These are phyloP conservation scores for Amphiprion ocellaris DNA, from an alignment of 2,113 vertebrate genomes.

Conservation along the genomic window DNA sequence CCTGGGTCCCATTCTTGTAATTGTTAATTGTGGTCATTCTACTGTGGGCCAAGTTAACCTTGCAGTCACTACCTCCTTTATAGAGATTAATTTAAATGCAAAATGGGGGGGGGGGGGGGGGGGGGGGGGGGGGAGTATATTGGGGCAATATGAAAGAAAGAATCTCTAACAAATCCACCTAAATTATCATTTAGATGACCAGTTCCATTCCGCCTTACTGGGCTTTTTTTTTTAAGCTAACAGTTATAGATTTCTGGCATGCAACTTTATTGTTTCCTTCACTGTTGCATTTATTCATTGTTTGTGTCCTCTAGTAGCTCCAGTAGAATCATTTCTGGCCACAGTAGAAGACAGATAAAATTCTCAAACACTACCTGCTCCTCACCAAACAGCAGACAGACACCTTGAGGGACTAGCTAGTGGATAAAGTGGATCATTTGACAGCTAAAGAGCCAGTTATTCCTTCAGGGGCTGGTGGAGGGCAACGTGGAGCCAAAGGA, in stretches of 20 bases:
- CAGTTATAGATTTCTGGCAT: no score
- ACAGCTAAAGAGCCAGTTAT: constrained; percentile 5
- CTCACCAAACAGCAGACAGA: neutral
- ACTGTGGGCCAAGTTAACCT: neutral
- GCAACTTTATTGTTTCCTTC: no score
- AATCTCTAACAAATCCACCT: no score
- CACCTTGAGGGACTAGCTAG: no score
- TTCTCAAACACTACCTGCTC: neutral
- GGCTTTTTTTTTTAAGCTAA: no score
- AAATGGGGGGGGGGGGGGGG: no score
- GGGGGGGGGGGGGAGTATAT: no score
- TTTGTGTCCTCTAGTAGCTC: no score
- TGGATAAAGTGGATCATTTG: constrained; percentile 1
- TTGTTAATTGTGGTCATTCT: neutral
- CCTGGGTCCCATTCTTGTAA: neutral
- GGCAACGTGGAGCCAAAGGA: neutral
- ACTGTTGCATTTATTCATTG: no score
- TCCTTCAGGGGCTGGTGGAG: neutral
- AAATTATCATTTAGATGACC: no score
- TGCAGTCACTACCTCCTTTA: neutral
- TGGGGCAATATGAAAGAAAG: no score
- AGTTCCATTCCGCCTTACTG: no score
- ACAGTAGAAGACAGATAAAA: neutral
- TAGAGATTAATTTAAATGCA: neutral
- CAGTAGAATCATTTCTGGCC: neutral